Conservation (phyloP, 1,140 invertebrate species). For the Hypsibius dujardini region DNA sequence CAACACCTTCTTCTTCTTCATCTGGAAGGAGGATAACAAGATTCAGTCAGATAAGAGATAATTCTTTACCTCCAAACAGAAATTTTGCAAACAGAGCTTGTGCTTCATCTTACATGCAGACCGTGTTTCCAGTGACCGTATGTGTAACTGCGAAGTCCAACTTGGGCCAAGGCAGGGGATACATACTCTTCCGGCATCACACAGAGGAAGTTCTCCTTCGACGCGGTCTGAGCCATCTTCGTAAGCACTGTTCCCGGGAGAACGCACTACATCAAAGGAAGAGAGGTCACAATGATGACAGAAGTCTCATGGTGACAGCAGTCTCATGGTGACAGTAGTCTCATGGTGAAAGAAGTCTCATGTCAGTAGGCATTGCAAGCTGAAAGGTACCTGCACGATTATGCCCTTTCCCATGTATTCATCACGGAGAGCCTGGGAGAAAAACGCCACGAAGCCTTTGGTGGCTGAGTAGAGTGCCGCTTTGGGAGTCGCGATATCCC, state of each 20-base stretch:
- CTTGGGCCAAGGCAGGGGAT: conserved; percentile 48
- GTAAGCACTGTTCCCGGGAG: conserved; percentile 73
- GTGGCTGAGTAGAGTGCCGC: conserved; percentile 69
- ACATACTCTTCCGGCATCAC: conserved; percentile 59
- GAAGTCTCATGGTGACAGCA: not conserved
- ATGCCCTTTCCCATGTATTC: conserved; percentile 62
- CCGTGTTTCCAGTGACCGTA: conserved; percentile 13
- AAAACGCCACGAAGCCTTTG: conserved; percentile 69
- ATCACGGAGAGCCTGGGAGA: conserved; percentile 54
- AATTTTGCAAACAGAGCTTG: not conserved
- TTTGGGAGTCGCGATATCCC: conserved; percentile 57
- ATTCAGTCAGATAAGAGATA: not conserved
- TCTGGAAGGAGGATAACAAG: not conserved
- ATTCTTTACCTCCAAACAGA: not conserved
- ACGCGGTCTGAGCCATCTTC: conserved; percentile 66
- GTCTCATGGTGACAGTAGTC: not conserved
- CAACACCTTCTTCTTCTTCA: conserved; percentile 5
- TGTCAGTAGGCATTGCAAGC: not conserved
- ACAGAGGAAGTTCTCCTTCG: conserved; percentile 50
- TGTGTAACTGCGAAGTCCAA: not conserved
- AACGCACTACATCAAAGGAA: conserved; percentile 50
- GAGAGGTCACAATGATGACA: conserved; percentile 5
- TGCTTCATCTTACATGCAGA: not conserved
- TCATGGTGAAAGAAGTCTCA: not conserved
- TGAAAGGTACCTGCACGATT: conserved; percentile 35